Evolutionary conservation across 2,888 invertebrate species (phyloP).

Genomic region (Hartigia nigra): DNA sequence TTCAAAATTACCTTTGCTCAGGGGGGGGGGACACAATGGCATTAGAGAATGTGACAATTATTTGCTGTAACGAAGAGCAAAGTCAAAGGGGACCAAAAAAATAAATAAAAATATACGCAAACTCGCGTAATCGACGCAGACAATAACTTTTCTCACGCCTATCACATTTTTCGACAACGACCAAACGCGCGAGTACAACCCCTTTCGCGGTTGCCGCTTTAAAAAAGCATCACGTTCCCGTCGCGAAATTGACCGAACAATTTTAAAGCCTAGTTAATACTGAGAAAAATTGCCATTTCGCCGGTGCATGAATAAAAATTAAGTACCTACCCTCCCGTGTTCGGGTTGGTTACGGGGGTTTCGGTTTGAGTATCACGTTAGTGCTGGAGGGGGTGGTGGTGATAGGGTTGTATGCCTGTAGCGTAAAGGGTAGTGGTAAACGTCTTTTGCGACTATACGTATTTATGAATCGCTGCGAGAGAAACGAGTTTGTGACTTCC

Average conservation of each 20-base stretch:
- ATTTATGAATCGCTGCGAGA: not conserved
- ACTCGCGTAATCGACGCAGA: not conserved
- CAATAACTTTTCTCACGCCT: slow-evolving; percentile 17
- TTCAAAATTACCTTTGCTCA: not conserved
- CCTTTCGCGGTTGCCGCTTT: slow-evolving; percentile 46
- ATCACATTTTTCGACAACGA: slow-evolving; percentile 11
- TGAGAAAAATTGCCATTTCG: slow-evolving; percentile 65
- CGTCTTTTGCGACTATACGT: not conserved
- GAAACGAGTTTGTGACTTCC: not conserved
- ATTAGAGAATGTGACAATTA: not conserved
- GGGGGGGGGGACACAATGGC: too few relatives aligned
- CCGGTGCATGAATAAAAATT: slow-evolving; percentile 65
- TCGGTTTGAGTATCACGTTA: not conserved
- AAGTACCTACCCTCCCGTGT: slow-evolving; percentile 27
- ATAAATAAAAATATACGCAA: not conserved
- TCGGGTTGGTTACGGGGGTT: not conserved
- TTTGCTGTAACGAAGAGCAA: not conserved
- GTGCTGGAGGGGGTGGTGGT: too few relatives aligned
- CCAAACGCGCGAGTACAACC: slow-evolving; percentile 17
- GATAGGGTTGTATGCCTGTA: not conserved
- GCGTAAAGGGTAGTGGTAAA: not conserved
- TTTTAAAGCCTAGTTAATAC: slow-evolving; percentile 64
- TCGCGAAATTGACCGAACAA: slow-evolving; percentile 65
- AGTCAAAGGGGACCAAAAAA: not conserved
- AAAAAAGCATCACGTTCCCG: slow-evolving; percentile 64